These are phyloP conservation scores for Brachionus koreanus DNA, from an alignment of 1,140 invertebrate genomes.

Conservation along the genomic window DNA sequence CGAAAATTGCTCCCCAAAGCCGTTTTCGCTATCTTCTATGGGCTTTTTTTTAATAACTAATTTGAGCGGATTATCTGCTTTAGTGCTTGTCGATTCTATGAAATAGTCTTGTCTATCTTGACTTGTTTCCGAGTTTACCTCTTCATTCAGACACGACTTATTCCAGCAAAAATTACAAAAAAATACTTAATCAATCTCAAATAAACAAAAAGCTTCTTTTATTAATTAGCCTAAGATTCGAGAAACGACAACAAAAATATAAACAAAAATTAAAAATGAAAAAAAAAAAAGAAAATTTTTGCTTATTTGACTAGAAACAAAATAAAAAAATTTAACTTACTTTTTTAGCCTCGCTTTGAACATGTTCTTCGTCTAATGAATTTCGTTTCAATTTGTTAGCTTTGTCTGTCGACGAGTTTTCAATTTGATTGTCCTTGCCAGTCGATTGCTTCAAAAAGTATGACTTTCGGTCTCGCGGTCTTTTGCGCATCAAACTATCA, in stretches of 20 bases:
- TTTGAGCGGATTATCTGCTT: not conserved
- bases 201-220: conserved; percentile 38
- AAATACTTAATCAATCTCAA: not conserved
- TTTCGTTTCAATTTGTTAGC: not conserved
- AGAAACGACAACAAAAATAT: not conserved
- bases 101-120: not conserved
- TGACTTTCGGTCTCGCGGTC: not conserved
- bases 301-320: not conserved
- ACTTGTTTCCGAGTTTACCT: not conserved
- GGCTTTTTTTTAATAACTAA: conserved; percentile 2
- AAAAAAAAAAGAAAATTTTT: conserved; percentile 30
- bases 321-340: not conserved
- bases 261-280: not conserved
- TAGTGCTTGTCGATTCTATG: not conserved
- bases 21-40: not conserved
- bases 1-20: not conserved
- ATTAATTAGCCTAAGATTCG: not conserved
- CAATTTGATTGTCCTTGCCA: not conserved
- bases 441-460: not conserved
- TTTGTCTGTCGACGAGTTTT: not conserved
- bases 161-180: conserved; percentile 1
- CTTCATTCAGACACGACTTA: not conserved
- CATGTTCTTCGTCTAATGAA: not conserved
- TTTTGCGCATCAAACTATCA: not conserved
- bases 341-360: not conserved